Percentiles rank a stretch among this genome's conserved stretches.
phyloP scores from a whole-genome alignment of 2,888 invertebrate genomes.

The Timandra comae region DNA sequence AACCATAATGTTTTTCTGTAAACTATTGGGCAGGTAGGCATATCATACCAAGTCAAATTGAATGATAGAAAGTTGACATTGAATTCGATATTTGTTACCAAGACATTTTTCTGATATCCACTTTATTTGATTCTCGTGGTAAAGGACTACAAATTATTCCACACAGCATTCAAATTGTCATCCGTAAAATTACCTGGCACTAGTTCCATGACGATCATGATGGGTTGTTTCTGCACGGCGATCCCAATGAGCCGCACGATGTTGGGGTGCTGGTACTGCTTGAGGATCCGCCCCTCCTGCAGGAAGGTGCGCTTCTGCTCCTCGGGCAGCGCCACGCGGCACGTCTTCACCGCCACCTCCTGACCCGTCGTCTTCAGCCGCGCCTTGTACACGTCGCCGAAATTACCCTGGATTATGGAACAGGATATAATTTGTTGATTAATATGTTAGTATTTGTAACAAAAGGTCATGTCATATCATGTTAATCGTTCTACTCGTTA shows the following conservation, averaged over 20 bases:
- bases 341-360: constrained; percentile 97
- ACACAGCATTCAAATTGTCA: too few relatives aligned
- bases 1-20: too few relatives aligned
- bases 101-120: too few relatives aligned
- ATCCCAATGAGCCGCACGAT: constrained; percentile 97
- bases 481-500: too few relatives aligned
- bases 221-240: constrained; percentile 97
- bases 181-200: constrained; percentile 90
- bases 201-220: constrained; percentile 99
- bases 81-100: too few relatives aligned
- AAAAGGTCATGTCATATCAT: too few relatives aligned
- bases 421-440: not conserved
- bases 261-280: constrained; percentile 98
- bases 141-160: too few relatives aligned
- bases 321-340: constrained; percentile 94
- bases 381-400: constrained; percentile 97
- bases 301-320: constrained; percentile 96
- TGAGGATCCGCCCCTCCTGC: constrained; percentile 95
- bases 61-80: too few relatives aligned
- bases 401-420: constrained; percentile 87
- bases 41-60: too few relatives aligned
- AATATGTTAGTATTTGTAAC: too few relatives aligned
- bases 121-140: too few relatives aligned
- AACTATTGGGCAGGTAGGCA: too few relatives aligned
- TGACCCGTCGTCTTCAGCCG: constrained; percentile 87